Conservation (phyloP, 2,113 vertebrate genomes). For the Egretta garzetta region DNA sequence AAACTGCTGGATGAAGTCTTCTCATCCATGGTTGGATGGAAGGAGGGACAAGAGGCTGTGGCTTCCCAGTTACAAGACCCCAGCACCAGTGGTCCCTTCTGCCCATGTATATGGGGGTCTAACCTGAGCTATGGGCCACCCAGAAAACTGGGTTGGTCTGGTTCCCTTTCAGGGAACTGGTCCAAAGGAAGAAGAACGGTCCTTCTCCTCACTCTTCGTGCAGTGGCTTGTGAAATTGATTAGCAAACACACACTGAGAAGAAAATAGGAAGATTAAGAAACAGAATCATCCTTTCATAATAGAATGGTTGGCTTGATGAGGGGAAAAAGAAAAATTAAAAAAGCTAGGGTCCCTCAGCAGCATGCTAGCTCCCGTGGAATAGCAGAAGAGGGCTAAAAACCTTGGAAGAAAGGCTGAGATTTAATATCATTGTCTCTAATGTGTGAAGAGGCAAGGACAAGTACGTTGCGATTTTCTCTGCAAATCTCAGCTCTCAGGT, state of each 20-base stretch:
- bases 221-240: neutral
- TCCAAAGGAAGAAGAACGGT: neutral
- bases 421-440: neutral
- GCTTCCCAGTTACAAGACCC: neutral
- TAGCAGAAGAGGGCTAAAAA: neutral
- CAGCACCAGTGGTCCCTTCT: neutral
- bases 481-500: neutral
- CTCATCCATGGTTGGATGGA: neutral
- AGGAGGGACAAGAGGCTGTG: neutral
- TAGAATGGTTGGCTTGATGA: slow-evolving; percentile 28
- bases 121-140: neutral
- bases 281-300: neutral
- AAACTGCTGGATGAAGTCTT: neutral
- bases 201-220: neutral
- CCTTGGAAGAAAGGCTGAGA: neutral
- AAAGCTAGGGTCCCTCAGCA: neutral
- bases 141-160: neutral
- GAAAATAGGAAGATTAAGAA: slow-evolving; percentile 24
- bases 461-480: neutral
- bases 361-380: neutral
- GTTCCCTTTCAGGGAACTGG: neutral
- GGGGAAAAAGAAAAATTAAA: neutral
- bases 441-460: neutral
- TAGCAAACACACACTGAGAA: slow-evolving; percentile 28
- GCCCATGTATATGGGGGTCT: neutral